A percentile compares a stretch with the other conserved stretches of the same genome.
These are phyloP conservation scores for Drosophila baimaii DNA, from an alignment of 1,140 invertebrate species.

Conservation along the genomic window DNA sequence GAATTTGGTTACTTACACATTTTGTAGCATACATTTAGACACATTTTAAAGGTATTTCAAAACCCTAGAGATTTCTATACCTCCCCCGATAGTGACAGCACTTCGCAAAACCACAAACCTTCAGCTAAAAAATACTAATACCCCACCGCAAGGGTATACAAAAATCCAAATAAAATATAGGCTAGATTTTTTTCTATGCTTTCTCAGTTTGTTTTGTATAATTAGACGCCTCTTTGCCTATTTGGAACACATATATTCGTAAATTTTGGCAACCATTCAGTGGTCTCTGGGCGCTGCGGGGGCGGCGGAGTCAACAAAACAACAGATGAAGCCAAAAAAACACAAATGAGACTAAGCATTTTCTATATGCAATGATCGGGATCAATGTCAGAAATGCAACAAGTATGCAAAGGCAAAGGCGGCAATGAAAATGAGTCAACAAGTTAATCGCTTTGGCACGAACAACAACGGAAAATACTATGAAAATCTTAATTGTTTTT, in stretches of 20 bases:
- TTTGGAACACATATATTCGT: slow-evolving; percentile 20
- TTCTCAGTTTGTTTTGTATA: slow-evolving; percentile 23
- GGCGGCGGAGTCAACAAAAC: slow-evolving; percentile 20
- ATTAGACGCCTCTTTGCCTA: slow-evolving; percentile 17
- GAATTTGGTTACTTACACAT: no score
- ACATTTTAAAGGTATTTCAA: no score
- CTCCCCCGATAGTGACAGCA: no score
- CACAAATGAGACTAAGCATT: slow-evolving; percentile 18
- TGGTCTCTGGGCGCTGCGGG: slow-evolving; percentile 5
- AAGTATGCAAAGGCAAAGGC: slow-evolving; percentile 36
- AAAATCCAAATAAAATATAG: slow-evolving; percentile 9
- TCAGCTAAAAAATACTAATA: neutral
- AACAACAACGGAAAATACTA: slow-evolving; percentile 8
- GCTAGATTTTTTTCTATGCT: slow-evolving; percentile 15
- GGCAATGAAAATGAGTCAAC: slow-evolving; percentile 24
- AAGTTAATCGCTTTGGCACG: slow-evolving; percentile 18
- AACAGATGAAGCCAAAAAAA: slow-evolving; percentile 32
- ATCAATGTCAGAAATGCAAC: slow-evolving; percentile 70
- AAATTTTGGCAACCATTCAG: slow-evolving; percentile 67
- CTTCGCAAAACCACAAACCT: no score
- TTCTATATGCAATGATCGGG: slow-evolving; percentile 49
- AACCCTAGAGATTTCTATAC: no score
- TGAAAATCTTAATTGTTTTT: slow-evolving; percentile 1
- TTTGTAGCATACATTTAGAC: no score
- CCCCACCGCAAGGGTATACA: neutral